Conservation (phyloP, 2,113 vertebrate genomes). For the Silurus asotus region DNA sequence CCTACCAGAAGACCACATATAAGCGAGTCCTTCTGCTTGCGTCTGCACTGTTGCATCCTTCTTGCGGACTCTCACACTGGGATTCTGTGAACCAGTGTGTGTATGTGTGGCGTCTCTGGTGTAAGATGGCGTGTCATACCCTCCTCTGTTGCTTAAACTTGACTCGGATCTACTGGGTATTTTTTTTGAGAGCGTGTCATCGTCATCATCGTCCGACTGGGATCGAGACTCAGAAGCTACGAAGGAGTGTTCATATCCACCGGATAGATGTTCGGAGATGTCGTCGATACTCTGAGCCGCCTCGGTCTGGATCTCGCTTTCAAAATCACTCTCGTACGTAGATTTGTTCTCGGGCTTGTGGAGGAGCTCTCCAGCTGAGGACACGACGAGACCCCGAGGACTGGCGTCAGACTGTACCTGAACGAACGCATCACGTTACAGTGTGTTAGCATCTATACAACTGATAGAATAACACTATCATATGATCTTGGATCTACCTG, state of each 20-base stretch:
- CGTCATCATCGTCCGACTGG: slow-evolving; percentile 25
- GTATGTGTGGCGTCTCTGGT: slow-evolving; percentile 42
- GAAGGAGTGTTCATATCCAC: slow-evolving; percentile 33
- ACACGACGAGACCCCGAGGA: neutral
- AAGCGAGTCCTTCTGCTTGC: slow-evolving; percentile 42
- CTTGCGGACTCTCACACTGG: neutral
- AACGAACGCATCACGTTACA: neutral
- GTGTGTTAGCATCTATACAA: slow-evolving; percentile 13
- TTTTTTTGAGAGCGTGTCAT: slow-evolving; percentile 2
- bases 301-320: slow-evolving; percentile 63
- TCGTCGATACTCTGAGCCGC: slow-evolving; percentile 56
- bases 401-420: neutral
- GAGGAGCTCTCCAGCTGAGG: slow-evolving; percentile 6
- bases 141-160: neutral
- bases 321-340: slow-evolving; percentile 72
- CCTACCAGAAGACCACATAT: slow-evolving; percentile 73
- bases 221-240: slow-evolving; percentile 27
- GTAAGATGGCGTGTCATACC: slow-evolving; percentile 28
- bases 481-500: slow-evolving; percentile 42
- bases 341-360: neutral
- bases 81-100: neutral
- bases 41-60: slow-evolving; percentile 82
- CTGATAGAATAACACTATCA: neutral
- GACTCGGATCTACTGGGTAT: neutral
- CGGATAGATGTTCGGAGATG: slow-evolving; percentile 73